A percentile compares a stretch with the other conserved stretches of the same genome.
phyloP scores from a whole-genome alignment of 2,888 invertebrate genomes.

The Mechanitis mazaeus region DNA sequence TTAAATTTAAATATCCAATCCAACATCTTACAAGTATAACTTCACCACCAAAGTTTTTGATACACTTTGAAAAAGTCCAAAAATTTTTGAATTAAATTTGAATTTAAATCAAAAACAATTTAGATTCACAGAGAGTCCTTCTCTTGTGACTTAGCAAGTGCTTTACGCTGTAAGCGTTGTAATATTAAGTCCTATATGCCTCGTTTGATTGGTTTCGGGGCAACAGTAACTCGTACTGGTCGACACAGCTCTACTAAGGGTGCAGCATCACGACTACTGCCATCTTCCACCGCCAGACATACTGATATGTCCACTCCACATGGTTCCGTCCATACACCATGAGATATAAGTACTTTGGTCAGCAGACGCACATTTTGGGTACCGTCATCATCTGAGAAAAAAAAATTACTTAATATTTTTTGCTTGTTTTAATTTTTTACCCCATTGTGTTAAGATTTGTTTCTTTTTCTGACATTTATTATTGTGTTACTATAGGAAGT shows the following conservation, averaged over 20 bases:
- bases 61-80: no score
- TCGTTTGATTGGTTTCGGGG: conserved; percentile 91
- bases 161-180: conserved; percentile 5
- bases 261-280: conserved; percentile 59
- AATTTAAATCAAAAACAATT: no score
- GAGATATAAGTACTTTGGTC: conserved; percentile 92
- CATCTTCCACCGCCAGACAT: conserved; percentile 83
- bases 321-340: conserved; percentile 94
- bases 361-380: conserved; percentile 82
- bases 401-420: no score
- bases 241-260: conserved; percentile 86
- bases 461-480: no score
- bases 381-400: conserved; percentile 65
- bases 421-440: no score
- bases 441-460: no score
- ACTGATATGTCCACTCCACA: conserved; percentile 91
- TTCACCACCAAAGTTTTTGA: no score
- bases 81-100: no score
- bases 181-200: conserved; percentile 70
- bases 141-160: background rate
- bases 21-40: no score
- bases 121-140: background rate
- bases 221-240: conserved; percentile 89
- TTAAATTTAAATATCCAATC: no score
- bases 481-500: no score